Base-by-base conservation (phyloP, 2,797 vertebrate genomes). In the Champsocephalus esox region DNA sequence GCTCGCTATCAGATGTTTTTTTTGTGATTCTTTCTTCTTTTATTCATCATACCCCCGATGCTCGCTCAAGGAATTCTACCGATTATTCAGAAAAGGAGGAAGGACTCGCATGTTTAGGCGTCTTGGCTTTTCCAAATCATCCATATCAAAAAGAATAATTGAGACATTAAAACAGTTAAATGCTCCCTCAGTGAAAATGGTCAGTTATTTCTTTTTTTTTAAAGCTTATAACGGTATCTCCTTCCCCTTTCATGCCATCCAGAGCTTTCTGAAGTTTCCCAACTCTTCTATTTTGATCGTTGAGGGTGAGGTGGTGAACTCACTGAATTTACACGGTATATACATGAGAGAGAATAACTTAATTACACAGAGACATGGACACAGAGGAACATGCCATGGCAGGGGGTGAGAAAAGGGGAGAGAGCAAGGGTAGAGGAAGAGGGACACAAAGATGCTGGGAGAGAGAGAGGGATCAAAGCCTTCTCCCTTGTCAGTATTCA, bases 401-500 rank as follows among this genome's bases (percentile, higher is more conserved):
- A 16, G 19, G 38, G 0, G 8, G 65, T 8, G 66, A 65, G 58
- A 2, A 5, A 9, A 21, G n/a, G 14, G 34, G 65, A 34, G 52
- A 13, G 67, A 70, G 6, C 16, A 38, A 70, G 71, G 21, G 54
- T 12, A 24, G 45, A 64, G 66, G 45, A 28, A 73, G 49, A 74
- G 50, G 74, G 70, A 82, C 44, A 73, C 41, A 77, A 70, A 72
- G 69, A 67, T 48, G 64, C 21, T 58, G 28, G 28, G 48, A 32
- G 74, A 0, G 61, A 32, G 10, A 19, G 44, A 62, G 63, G 58
- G 84, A 88, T 90, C 85, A 92, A 90, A 90, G 89, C 55, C 49
- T 68, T 57, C 62, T 74, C 65, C 43, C 75, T 54, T 77, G 80
- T 91, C 88, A 83, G 89, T 88, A 88, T 91, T 89, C 88, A 77